A percentile compares a stretch with the other conserved stretches of the same genome.
Evolutionary conservation across 2,113 vertebrate genomes (phyloP).

Genomic region (Chionomys nivalis): DNA sequence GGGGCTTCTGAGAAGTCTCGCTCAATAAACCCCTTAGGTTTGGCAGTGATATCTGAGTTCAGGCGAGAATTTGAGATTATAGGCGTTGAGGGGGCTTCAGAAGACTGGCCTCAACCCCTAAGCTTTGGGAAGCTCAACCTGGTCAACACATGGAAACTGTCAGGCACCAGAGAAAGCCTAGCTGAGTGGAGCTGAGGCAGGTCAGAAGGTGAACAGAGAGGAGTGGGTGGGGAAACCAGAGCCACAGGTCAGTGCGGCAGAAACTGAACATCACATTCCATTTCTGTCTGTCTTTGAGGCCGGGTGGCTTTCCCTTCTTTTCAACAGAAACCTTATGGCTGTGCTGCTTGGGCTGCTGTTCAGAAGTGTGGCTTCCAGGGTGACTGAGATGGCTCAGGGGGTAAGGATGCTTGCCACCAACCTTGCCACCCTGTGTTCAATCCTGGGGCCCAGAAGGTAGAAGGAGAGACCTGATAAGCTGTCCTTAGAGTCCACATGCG

Average conservation of each 20-base stretch:
- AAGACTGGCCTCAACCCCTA: not conserved
- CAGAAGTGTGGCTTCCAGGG: not conserved
- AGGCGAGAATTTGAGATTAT: not conserved
- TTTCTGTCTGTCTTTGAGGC: slow-evolving; percentile 8
- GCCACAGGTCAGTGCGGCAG: not conserved
- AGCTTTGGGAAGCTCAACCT: not conserved
- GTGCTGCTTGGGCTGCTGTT: not conserved
- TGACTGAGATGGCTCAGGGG: not conserved
- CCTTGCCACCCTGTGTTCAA: not conserved
- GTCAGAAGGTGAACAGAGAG: not conserved
- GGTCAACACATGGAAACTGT: slow-evolving; percentile 2
- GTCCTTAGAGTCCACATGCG: not conserved
- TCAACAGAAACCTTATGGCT: slow-evolving; percentile 6
- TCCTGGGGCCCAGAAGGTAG: not conserved
- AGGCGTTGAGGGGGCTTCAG: not conserved
- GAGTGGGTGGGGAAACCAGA: not conserved
- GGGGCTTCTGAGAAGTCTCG: slow-evolving; percentile 93
- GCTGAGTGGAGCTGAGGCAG: not conserved
- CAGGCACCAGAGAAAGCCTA: not conserved
- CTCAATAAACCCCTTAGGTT: slow-evolving; percentile 87
- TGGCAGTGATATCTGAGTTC: slow-evolving; percentile 86
- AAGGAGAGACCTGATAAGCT: not conserved
- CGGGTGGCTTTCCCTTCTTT: slow-evolving; percentile 18
- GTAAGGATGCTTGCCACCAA: not conserved
- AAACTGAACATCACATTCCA: not conserved